These are phyloP conservation scores for Sycobia sp. DNA, from an alignment of 1,140 invertebrate genomes.

Conservation along the genomic window DNA sequence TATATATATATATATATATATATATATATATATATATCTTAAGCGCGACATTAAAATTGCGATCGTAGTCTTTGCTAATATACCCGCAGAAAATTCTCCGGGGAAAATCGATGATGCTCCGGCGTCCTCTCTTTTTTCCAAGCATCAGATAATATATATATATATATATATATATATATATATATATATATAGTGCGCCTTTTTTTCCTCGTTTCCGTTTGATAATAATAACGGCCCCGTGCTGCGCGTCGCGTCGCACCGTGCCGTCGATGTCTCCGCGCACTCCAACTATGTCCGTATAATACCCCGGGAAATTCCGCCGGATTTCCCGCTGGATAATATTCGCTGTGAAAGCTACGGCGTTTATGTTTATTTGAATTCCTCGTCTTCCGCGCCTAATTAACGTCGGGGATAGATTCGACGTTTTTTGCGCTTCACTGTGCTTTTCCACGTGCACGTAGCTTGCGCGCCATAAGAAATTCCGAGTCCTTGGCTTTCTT, in stretches of 20 bases:
- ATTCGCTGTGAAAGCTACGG: slow-evolving; percentile 22
- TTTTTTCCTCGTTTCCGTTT: slow-evolving; percentile 5
- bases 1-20: no score
- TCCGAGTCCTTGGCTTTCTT: background rate
- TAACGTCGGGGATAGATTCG: slow-evolving; percentile 6
- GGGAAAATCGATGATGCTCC: slow-evolving; percentile 11
- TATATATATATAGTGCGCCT: no score
- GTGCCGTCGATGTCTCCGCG: background rate
- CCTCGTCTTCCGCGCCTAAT: slow-evolving; percentile 8
- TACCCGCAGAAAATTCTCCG: background rate
- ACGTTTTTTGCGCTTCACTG: no score
- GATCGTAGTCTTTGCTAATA: background rate
- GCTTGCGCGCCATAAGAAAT: slow-evolving; percentile 6
- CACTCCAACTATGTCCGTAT: slow-evolving; percentile 1
- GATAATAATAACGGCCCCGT: no score
- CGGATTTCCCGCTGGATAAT: slow-evolving; percentile 24
- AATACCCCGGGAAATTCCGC: slow-evolving; percentile 23
- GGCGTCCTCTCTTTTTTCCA: background rate
- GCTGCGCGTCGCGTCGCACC: no score
- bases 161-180: no score
- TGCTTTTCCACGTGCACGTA: background rate
- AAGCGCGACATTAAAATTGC: no score
- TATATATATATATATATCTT: no score
- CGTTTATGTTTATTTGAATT: slow-evolving; percentile 24
- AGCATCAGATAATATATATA: no score